Evolutionary conservation across 2,113 vertebrate genomes (phyloP).

Genomic region (Urocynchramus pylzowi): DNA sequence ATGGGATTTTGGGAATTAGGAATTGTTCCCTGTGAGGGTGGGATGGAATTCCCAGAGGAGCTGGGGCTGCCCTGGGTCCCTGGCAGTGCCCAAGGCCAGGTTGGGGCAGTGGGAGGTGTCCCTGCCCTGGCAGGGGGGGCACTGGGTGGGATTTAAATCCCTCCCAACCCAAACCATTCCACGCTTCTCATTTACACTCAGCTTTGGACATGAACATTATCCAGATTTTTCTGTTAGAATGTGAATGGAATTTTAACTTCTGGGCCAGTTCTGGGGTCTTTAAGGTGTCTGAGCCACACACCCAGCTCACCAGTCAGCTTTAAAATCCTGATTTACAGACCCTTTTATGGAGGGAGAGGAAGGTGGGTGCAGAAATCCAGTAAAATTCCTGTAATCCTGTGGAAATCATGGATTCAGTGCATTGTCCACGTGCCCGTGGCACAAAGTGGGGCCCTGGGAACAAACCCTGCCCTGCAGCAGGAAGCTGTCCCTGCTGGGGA

Average conservation of each 20-base stretch:
- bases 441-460: rapidly evolving
- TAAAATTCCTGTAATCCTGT: neutral
- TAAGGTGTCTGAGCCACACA: neutral
- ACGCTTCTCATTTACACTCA: rapidly evolving
- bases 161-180: neutral
- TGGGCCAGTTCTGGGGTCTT: neutral
- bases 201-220: neutral
- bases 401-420: rapidly evolving
- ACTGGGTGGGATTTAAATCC: neutral
- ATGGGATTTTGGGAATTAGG: neutral
- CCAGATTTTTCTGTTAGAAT: neutral
- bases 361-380: neutral
- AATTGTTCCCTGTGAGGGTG: neutral
- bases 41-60: neutral
- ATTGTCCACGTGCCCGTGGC: rapidly evolving
- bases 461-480: neutral
- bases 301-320: neutral
- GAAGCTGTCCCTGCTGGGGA: neutral
- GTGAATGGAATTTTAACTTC: neutral
- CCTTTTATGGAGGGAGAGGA: neutral
- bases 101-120: neutral
- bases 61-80: neutral
- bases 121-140: neutral
- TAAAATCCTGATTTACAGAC: neutral
- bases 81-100: neutral